These are phyloP conservation scores for Acipenser oxyrinchus DNA, from an alignment of 2,797 vertebrate genomes.

Conservation along the genomic window DNA sequence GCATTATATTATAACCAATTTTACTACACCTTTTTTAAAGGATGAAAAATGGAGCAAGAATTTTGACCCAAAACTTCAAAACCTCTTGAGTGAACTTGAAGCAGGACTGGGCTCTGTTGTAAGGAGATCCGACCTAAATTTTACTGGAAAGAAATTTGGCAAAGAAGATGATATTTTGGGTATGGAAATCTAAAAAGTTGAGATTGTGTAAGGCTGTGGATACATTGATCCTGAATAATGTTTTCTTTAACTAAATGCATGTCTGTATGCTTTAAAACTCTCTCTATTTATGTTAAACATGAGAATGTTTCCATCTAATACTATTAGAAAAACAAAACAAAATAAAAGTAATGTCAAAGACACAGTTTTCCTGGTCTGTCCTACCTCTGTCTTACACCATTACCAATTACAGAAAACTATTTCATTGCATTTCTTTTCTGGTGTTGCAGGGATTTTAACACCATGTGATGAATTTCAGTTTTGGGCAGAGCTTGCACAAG, in stretches of 20 bases:
- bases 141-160: constrained; percentile 46
- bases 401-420: neutral
- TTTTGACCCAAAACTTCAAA: constrained; percentile 88
- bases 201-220: too few species aligned
- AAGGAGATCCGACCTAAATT: constrained; percentile 60
- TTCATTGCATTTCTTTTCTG: constrained; percentile 16
- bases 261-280: too few species aligned
- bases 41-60: constrained; percentile 83
- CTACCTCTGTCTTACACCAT: neutral
- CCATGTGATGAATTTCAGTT: constrained; percentile 91
- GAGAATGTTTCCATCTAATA: too few species aligned
- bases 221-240: too few species aligned
- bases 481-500: constrained; percentile 73
- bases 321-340: too few species aligned
- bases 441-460: constrained; percentile 74
- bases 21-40: constrained; percentile 40
- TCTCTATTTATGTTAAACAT: too few species aligned
- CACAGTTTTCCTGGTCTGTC: too few species aligned
- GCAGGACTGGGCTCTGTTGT: constrained; percentile 76
- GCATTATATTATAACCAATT: too few species aligned
- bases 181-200: constrained; percentile 36
- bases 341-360: too few species aligned
- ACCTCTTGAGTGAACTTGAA: constrained; percentile 83
- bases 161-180: constrained; percentile 73
- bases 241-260: too few species aligned